A percentile compares a stretch with the other conserved stretches of the same genome.
Evolutionary conservation across 1,140 invertebrate species (phyloP).

Genomic region (Orussus abietinus): DNA sequence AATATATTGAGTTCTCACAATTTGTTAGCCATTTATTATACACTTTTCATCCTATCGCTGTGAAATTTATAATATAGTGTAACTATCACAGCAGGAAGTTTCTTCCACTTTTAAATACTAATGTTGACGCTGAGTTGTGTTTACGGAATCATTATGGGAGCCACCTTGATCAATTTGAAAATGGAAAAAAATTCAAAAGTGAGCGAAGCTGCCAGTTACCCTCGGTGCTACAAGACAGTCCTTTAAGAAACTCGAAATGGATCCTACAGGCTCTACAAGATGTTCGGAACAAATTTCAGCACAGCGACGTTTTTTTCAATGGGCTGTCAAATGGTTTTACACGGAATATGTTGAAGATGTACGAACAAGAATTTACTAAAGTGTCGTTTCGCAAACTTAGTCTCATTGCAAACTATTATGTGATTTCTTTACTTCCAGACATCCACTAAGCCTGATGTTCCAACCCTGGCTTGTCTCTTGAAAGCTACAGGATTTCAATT

Average conservation of each 20-base stretch:
- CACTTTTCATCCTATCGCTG: no score
- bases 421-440: conserved; percentile 11
- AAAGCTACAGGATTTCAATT: conserved; percentile 38
- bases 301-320: conserved; percentile 29
- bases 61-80: no score
- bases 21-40: no score
- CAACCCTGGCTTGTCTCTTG: conserved; percentile 28
- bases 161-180: no score
- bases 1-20: no score
- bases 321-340: conserved; percentile 32
- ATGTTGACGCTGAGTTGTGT: no score
- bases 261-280: conserved; percentile 4
- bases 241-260: conserved; percentile 14
- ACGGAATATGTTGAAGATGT: conserved; percentile 19
- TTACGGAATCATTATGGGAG: no score
- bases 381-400: neutral
- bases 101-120: no score
- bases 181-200: no score
- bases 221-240: no score
- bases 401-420: neutral
- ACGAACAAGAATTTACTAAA: conserved; percentile 12
- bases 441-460: conserved; percentile 28
- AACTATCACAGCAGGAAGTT: no score
- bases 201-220: no score
- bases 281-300: neutral